These are phyloP conservation scores for Phaethornis superciliosus DNA, from an alignment of 2,113 vertebrate genomes.

Conservation along the genomic window DNA sequence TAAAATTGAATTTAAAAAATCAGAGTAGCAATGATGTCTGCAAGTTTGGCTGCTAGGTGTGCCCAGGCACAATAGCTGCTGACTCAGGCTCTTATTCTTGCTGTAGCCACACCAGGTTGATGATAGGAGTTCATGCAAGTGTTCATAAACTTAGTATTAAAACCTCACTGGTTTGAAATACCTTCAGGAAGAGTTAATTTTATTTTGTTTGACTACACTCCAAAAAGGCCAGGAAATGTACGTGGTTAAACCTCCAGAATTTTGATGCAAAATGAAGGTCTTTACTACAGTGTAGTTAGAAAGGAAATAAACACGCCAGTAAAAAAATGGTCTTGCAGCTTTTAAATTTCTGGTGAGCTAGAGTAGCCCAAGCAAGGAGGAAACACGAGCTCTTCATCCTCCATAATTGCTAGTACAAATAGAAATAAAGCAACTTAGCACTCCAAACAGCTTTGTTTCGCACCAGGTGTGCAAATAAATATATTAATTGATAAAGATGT, in stretches of 20 bases:
- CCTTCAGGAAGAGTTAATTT: not conserved
- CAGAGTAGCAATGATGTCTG: not conserved
- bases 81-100: not conserved
- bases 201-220: not conserved
- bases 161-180: not conserved
- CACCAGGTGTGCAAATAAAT: not conserved
- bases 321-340: not conserved
- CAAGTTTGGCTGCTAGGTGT: not conserved
- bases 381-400: not conserved
- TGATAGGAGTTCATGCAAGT: not conserved
- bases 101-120: rapidly evolving
- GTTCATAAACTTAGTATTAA: not conserved
- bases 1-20: not conserved
- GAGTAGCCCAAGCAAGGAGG: not conserved
- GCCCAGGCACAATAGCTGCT: not conserved
- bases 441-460: not conserved
- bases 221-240: not conserved
- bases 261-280: not conserved
- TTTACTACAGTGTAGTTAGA: not conserved
- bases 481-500: not conserved
- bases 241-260: not conserved
- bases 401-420: not conserved
- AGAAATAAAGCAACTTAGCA: not conserved
- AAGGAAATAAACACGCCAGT: not conserved
- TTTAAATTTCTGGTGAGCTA: not conserved